A percentile compares a stretch with the other conserved stretches of the same genome.
Evolutionary conservation across 2,888 invertebrate genomes (phyloP).

Genomic region (Ecdyonurus torrentis): DNA sequence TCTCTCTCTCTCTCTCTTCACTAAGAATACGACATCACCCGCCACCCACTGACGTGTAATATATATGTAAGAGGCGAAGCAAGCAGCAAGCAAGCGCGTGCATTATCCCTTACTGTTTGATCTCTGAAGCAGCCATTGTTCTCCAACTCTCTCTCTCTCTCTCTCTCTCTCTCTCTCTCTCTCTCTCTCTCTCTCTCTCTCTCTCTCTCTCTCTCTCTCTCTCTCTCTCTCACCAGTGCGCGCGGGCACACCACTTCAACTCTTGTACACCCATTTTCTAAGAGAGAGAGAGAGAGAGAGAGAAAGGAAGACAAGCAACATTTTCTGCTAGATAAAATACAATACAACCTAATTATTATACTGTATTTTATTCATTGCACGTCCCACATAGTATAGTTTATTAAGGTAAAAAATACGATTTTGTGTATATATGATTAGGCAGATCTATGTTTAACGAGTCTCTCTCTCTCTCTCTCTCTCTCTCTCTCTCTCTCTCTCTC

Average conservation of each 20-base stretch:
- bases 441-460: neutral
- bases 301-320: conserved; percentile 1
- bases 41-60: too few relatives aligned
- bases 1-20: too few relatives aligned
- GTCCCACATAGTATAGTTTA: neutral
- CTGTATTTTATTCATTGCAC: too few relatives aligned
- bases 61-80: neutral
- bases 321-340: neutral
- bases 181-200: conserved; percentile 8
- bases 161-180: conserved; percentile 8
- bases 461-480: too few relatives aligned
- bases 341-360: neutral
- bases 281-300: conserved; percentile 10
- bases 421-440: neutral
- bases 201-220: conserved; percentile 7
- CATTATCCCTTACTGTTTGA: conserved; percentile 10
- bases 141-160: conserved; percentile 1
- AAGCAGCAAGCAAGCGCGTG: neutral
- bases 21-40: too few relatives aligned
- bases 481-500: too few relatives aligned
- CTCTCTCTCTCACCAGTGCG: conserved; percentile 7
- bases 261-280: too few relatives aligned
- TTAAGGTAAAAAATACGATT: neutral
- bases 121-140: conserved; percentile 10
- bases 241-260: too few relatives aligned